phyloP scores from a whole-genome alignment of 2,888 invertebrate genomes.

The Acleris sparsana region DNA sequence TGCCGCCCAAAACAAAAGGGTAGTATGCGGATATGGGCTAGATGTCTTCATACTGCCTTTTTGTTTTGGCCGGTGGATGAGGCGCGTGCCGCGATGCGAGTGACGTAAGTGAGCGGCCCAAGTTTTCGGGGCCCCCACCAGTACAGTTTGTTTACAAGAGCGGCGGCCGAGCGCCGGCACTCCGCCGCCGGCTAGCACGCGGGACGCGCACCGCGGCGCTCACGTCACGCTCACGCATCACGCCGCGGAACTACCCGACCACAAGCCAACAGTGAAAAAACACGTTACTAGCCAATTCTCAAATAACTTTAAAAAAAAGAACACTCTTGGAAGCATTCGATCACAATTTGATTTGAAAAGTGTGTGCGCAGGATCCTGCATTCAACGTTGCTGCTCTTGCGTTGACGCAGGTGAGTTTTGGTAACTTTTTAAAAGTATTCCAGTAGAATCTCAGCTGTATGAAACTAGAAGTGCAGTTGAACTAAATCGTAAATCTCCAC shows the following conservation, averaged over 20 bases:
- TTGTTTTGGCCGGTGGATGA: slow-evolving; percentile 8
- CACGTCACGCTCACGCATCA: slow-evolving; percentile 18
- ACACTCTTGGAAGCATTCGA: slow-evolving; percentile 40
- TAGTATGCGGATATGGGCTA: no score
- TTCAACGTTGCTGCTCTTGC: slow-evolving; percentile 15
- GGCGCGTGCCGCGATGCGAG: slow-evolving; percentile 51
- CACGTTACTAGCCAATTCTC: slow-evolving; percentile 39
- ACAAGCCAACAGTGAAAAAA: slow-evolving; percentile 43
- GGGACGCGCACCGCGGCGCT: slow-evolving; percentile 59
- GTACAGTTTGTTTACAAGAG: slow-evolving; percentile 78
- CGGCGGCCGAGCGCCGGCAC: slow-evolving; percentile 73
- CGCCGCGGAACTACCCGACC: slow-evolving; percentile 48
- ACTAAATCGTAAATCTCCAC: slow-evolving; percentile 36
- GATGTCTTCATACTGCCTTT: no score
- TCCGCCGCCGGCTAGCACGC: slow-evolving; percentile 73
- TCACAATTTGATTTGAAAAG: slow-evolving; percentile 51
- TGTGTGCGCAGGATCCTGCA: slow-evolving; percentile 54
- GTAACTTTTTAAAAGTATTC: not conserved
- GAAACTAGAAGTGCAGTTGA: slow-evolving; percentile 48
- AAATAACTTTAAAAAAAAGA: slow-evolving; percentile 6
- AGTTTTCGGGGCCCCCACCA: slow-evolving; percentile 82
- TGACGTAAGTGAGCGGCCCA: slow-evolving; percentile 80
- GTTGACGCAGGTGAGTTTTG: slow-evolving; percentile 33
- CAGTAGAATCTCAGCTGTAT: not conserved
- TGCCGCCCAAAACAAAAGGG: no score